A percentile compares a stretch with the other conserved stretches of the same genome.
phyloP scores from a whole-genome alignment of 2,797 vertebrate genomes.

The Rhinatrema bivittatum region DNA sequence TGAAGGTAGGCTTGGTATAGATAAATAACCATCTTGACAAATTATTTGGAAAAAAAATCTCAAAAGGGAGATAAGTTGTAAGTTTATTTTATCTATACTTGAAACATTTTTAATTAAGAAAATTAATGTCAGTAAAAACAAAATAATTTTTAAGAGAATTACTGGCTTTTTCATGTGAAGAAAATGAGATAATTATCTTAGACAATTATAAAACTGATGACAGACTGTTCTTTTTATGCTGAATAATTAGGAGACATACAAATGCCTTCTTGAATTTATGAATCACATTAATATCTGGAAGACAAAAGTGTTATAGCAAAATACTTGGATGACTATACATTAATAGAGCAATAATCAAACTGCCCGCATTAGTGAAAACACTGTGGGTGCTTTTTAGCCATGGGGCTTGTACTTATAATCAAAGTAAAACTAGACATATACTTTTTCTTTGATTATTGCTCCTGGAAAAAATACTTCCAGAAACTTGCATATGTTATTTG shows the following conservation, averaged over 20 bases:
- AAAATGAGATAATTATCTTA: slow-evolving; percentile 10
- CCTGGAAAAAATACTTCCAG: no score
- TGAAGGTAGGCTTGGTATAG: no score
- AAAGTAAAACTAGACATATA: no score
- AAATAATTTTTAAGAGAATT: slow-evolving; percentile 18
- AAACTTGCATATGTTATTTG: no score
- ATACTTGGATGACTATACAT: no score
- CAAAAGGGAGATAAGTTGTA: background rate
- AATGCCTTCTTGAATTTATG: slow-evolving; percentile 20
- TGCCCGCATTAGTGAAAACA: no score
- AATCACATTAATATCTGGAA: slow-evolving; percentile 28
- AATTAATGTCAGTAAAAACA: slow-evolving; percentile 22
- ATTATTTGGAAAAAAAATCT: background rate
- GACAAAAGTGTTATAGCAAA: slow-evolving; percentile 16
- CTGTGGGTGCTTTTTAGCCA: no score
- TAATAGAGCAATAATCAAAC: no score
- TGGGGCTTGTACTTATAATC: no score
- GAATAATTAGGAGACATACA: slow-evolving; percentile 18
- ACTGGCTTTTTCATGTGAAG: slow-evolving; percentile 20
- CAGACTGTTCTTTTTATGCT: slow-evolving; percentile 21
- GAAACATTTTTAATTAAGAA: slow-evolving; percentile 17
- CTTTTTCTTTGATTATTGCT: no score
- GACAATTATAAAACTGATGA: slow-evolving; percentile 18
- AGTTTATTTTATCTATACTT: slow-evolving; percentile 2
- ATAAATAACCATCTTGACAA: background rate